These are phyloP conservation scores for Pogonus chalceus DNA, from an alignment of 1,140 invertebrate species.

Conservation along the genomic window DNA sequence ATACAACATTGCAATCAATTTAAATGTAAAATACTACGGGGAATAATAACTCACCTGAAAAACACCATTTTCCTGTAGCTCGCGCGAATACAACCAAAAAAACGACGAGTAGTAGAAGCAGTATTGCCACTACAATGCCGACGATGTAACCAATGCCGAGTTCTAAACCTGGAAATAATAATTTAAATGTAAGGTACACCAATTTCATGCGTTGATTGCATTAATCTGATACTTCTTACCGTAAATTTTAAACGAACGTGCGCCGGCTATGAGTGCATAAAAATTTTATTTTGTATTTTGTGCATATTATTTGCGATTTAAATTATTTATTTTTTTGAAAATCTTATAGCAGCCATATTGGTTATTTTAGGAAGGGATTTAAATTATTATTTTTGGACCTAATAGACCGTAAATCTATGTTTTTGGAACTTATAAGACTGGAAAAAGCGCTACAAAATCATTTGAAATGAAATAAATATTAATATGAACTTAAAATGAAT, in stretches of 20 bases:
- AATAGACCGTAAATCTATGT: too few species aligned
- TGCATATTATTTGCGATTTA: not conserved
- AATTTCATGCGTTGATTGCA: not conserved
- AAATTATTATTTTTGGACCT: too few species aligned
- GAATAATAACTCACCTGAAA: conserved; percentile 56
- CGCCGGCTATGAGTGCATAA: not conserved
- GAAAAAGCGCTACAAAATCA: too few species aligned
- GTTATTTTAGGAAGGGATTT: too few species aligned
- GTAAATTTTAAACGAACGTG: not conserved
- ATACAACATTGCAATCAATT: not conserved
- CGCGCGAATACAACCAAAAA: conserved; percentile 63
- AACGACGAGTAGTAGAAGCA: conserved; percentile 53
- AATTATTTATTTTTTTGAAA: not conserved
- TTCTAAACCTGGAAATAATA: conserved; percentile 45
- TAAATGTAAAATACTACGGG: not conserved
- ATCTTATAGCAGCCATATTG: too few species aligned
- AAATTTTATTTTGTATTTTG: not conserved
- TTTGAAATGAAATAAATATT: too few species aligned
- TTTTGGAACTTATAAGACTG: too few species aligned
- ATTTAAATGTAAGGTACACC: not conserved
- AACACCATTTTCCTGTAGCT: conserved; percentile 70
- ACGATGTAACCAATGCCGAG: conserved; percentile 62
- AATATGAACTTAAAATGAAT: too few species aligned
- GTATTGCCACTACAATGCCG: conserved; percentile 58
- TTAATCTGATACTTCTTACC: not conserved